phyloP scores from a whole-genome alignment of 2,113 vertebrate species.

The Turdus rufiventris region DNA sequence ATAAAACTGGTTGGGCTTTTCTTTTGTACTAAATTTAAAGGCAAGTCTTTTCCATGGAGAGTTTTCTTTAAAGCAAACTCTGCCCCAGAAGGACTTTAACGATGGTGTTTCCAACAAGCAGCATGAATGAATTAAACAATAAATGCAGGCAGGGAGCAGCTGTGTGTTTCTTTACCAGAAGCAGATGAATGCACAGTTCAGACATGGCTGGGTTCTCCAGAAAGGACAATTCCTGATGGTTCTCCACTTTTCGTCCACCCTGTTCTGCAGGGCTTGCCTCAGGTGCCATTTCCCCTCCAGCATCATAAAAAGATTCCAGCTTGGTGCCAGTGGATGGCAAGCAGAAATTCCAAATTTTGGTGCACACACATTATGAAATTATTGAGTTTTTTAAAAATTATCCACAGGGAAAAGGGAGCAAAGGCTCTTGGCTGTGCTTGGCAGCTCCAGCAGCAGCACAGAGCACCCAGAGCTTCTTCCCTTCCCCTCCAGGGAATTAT shows the following conservation, averaged over 20 bases:
- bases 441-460: background rate
- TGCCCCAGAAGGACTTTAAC: slow-evolving; percentile 50
- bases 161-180: slow-evolving; percentile 4
- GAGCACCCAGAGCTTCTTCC: background rate
- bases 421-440: background rate
- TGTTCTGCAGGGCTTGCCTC: background rate
- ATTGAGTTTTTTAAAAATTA: accelerated
- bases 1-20: slow-evolving; percentile 51
- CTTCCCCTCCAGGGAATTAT: background rate
- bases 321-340: too few relatives aligned
- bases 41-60: slow-evolving; percentile 39
- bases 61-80: slow-evolving; percentile 27
- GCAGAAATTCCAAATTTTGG: background rate
- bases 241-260: background rate
- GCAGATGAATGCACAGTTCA: background rate
- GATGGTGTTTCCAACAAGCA: slow-evolving; percentile 48
- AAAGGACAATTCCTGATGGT: background rate
- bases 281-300: background rate
- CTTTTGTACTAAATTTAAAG: slow-evolving; percentile 62
- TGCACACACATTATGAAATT: accelerated
- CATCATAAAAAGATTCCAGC: background rate
- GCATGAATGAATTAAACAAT: slow-evolving; percentile 60
- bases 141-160: slow-evolving; percentile 9
- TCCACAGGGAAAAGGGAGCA: background rate
- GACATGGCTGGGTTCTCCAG: accelerated